phyloP scores from a whole-genome alignment of 1,140 invertebrate genomes.

The Ceratosolen solmsi region DNA sequence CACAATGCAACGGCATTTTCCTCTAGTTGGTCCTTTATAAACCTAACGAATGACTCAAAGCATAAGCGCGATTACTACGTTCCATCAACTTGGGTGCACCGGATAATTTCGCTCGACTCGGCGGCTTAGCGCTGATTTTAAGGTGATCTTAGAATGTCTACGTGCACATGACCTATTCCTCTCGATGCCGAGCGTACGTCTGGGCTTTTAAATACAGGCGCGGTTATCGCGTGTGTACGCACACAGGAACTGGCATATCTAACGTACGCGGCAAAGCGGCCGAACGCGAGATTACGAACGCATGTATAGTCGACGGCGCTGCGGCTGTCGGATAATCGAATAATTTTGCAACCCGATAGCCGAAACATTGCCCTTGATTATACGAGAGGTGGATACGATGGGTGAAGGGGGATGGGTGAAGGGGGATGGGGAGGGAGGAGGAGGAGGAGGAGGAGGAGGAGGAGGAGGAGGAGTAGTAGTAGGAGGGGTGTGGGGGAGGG shows the following conservation, averaged over 20 bases:
- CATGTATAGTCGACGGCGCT: not conserved
- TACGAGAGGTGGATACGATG: not conserved
- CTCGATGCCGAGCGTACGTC: not conserved
- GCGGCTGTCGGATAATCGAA: conserved; percentile 26
- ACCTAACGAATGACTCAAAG: not conserved
- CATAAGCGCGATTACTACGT: too few species aligned
- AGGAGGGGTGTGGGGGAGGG: too few species aligned
- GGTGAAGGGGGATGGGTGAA: too few species aligned
- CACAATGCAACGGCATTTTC: not conserved
- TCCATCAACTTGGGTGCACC: too few species aligned
- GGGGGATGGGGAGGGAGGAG: too few species aligned
- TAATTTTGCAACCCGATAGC: conserved; percentile 43
- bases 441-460: too few species aligned
- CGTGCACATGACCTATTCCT: too few species aligned
- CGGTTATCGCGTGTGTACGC: not conserved
- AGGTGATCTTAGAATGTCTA: too few species aligned
- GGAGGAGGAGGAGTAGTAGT: too few species aligned
- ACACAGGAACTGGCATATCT: not conserved
- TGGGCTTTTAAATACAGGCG: not conserved
- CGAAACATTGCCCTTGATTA: conserved; percentile 46
- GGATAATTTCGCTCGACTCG: not conserved
- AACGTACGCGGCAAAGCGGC: not conserved
- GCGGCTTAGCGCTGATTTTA: not conserved
- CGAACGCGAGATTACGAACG: conserved; percentile 1
- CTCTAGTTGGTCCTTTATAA: not conserved